phyloP scores from a whole-genome alignment of 2,888 invertebrate genomes.

The Andrena fulva region DNA sequence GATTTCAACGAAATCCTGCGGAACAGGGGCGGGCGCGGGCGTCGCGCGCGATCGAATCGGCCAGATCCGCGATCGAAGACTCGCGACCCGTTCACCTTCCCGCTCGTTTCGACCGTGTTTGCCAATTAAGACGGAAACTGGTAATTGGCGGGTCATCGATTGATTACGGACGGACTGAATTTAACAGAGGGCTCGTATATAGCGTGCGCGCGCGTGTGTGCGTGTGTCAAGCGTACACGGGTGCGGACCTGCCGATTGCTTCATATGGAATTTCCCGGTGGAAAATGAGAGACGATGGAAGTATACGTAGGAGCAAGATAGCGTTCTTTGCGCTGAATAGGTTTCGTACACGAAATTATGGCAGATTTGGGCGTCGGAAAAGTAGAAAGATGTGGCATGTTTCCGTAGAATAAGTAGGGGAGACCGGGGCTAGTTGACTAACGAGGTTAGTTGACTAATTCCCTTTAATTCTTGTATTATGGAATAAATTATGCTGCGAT shows the following conservation, averaged over 20 bases:
- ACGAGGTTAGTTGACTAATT: too few relatives aligned
- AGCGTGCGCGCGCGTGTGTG: constrained; percentile 7
- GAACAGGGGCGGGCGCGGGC: background rate
- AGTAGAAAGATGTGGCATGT: too few relatives aligned
- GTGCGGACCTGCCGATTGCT: background rate
- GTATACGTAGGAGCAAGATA: too few relatives aligned
- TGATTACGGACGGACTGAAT: constrained; percentile 68
- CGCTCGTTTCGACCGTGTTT: constrained; percentile 64
- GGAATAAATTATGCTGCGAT: too few relatives aligned
- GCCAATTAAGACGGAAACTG: constrained; percentile 71
- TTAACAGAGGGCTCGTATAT: constrained; percentile 66
- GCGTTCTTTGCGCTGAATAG: too few relatives aligned
- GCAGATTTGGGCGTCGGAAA: too few relatives aligned
- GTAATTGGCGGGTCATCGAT: constrained; percentile 74
- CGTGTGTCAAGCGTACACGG: background rate
- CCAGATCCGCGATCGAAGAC: constrained; percentile 56
- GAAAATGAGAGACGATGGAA: background rate
- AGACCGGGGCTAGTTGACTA: too few relatives aligned
- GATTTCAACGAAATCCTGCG: constrained; percentile 5
- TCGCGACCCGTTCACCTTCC: constrained; percentile 24
- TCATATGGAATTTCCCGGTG: background rate
- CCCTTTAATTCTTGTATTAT: too few relatives aligned
- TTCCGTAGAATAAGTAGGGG: too few relatives aligned
- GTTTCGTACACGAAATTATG: too few relatives aligned
- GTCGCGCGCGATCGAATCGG: constrained; percentile 35